These are phyloP conservation scores for Oplegnathus fasciatus DNA, from an alignment of 2,113 vertebrate species.

Conservation along the genomic window DNA sequence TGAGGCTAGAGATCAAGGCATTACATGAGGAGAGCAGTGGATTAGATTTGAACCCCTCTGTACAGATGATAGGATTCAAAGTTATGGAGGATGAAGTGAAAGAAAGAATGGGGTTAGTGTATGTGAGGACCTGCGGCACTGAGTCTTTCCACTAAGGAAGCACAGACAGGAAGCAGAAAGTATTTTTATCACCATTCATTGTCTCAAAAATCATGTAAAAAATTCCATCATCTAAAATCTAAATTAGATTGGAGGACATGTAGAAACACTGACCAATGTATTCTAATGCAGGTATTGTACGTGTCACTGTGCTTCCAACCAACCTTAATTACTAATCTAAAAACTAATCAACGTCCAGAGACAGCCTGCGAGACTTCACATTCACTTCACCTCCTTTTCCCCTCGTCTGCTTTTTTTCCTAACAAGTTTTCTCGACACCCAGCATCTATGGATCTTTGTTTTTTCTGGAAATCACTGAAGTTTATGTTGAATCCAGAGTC, in stretches of 20 bases:
- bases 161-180: not conserved
- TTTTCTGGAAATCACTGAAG: not conserved
- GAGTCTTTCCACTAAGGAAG: not conserved
- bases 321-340: not conserved
- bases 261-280: not conserved
- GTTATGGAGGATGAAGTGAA: not conserved
- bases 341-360: not conserved
- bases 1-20: slow-evolving; percentile 20
- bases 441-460: not conserved
- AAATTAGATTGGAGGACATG: not conserved
- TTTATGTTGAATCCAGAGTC: not conserved
- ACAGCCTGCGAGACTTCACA: not conserved
- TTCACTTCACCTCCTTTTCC: not conserved
- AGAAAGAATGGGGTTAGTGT: not conserved
- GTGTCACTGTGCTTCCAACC: not conserved
- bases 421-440: not conserved
- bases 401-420: not conserved
- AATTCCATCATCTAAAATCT: not conserved
- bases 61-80: not conserved
- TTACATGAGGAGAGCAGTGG: slow-evolving; percentile 1
- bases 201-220: not conserved
- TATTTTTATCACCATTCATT: not conserved
- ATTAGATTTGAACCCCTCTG: not conserved
- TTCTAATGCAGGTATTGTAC: not conserved
- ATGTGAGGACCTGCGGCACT: not conserved